Conservation (phyloP, 2,113 vertebrate genomes). For the Psittacus erithacus region DNA sequence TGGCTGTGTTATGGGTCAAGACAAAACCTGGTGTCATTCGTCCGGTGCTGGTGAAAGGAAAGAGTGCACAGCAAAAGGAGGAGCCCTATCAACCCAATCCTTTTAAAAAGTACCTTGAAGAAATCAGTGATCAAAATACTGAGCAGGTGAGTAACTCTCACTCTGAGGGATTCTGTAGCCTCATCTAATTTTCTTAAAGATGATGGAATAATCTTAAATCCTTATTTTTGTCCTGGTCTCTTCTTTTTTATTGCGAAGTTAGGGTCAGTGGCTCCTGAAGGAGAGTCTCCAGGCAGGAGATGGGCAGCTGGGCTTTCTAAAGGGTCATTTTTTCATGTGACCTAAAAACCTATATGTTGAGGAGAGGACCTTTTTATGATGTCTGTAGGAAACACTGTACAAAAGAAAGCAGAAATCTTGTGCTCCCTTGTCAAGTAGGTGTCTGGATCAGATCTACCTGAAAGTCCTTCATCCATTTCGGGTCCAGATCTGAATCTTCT, state of each 20-base stretch:
- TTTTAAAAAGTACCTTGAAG: conserved; percentile 79
- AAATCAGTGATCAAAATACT: conserved; percentile 56
- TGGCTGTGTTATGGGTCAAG: conserved; percentile 63
- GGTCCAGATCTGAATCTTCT: background rate
- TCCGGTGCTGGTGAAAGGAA: conserved; percentile 79
- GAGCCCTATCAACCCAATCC: conserved; percentile 79
- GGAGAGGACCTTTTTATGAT: background rate
- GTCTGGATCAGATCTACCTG: background rate
- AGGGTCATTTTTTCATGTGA: background rate
- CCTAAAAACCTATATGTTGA: background rate
- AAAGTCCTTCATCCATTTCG: background rate
- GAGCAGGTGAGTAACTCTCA: conserved; percentile 75
- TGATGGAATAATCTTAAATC: background rate
- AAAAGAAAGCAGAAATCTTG: background rate
- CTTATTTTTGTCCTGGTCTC: background rate
- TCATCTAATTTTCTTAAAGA: background rate
- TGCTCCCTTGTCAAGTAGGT: background rate
- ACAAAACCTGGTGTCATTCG: conserved; percentile 91
- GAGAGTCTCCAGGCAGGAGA: background rate
- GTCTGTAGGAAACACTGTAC: background rate
- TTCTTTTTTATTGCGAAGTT: background rate
- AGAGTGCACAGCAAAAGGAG: conserved; percentile 72
- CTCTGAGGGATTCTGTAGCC: background rate
- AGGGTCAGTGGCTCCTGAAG: background rate
- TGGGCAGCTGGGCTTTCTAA: background rate